Conservation (phyloP, 2,888 invertebrate species). For the Stenurella melanura region DNA sequence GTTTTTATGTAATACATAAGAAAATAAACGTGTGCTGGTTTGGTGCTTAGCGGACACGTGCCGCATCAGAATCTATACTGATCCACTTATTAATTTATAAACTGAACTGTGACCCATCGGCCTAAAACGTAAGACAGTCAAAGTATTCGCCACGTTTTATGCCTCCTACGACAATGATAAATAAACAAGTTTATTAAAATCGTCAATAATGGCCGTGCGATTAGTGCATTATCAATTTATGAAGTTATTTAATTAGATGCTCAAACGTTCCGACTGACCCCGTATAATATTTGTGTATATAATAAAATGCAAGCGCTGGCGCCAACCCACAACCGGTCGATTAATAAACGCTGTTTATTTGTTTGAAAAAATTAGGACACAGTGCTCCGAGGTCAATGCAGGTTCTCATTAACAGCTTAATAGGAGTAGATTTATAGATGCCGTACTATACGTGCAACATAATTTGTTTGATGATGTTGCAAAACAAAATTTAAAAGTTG, state of each 20-base stretch:
- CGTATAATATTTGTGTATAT: not conserved
- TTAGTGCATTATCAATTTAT: not conserved
- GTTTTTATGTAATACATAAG: too few relatives aligned
- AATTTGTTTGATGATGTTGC: not conserved
- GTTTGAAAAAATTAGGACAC: slow-evolving; percentile 23
- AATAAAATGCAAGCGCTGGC: slow-evolving; percentile 1
- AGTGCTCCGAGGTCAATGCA: not conserved
- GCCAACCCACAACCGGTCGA: slow-evolving; percentile 9
- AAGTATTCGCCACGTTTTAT: not conserved
- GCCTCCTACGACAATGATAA: not conserved
- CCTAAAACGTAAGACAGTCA: not conserved
- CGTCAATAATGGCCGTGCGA: not conserved
- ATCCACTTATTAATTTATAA: not conserved
- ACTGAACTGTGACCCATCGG: not conserved
- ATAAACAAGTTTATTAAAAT: not conserved
- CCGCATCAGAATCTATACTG: not conserved
- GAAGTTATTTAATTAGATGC: not conserved
- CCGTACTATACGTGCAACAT: not conserved
- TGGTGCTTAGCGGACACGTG: not conserved
- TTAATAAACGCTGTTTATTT: slow-evolving; percentile 25
- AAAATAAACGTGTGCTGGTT: too few relatives aligned
- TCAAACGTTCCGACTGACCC: slow-evolving; percentile 22
- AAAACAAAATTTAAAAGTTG: not conserved
- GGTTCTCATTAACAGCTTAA: slow-evolving; percentile 10
- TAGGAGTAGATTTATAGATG: slow-evolving; percentile 2